These are phyloP conservation scores for Aphidius gifuensis DNA, from an alignment of 1,140 invertebrate species.

Conservation along the genomic window DNA sequence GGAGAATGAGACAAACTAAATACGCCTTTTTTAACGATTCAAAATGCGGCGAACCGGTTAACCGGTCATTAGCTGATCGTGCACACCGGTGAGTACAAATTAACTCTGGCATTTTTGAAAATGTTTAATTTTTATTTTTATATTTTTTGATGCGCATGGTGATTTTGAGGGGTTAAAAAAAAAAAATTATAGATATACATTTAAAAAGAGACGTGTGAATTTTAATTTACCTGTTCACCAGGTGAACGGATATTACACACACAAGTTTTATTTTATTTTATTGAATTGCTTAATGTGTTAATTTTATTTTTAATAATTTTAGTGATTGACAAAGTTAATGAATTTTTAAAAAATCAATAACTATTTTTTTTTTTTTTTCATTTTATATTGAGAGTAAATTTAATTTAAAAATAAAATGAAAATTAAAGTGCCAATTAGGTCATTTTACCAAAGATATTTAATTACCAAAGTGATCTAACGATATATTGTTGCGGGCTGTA, in stretches of 20 bases:
- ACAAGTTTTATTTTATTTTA: too few species aligned
- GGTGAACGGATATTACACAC: conserved; percentile 21
- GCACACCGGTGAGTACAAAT: conserved; percentile 28
- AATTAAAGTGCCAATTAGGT: too few species aligned
- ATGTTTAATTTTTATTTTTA: conserved; percentile 17
- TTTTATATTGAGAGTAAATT: too few species aligned
- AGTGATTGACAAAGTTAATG: too few species aligned
- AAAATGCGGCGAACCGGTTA: conserved; percentile 49
- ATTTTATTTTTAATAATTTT: background rate
- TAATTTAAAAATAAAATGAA: too few species aligned
- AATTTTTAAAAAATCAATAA: too few species aligned
- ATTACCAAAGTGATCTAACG: too few species aligned
- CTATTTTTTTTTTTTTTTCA: too few species aligned
- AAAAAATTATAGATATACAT: background rate
- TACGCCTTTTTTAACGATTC: conserved; percentile 27
- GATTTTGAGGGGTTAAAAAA: conserved; percentile 1
- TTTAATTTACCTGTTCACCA: conserved; percentile 8
- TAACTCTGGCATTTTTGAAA: conserved; percentile 24
- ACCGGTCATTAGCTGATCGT: conserved; percentile 54
- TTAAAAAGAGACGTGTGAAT: conserved; percentile 10
- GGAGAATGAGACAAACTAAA: conserved; percentile 13
- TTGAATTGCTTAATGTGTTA: background rate
- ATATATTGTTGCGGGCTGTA: too few species aligned
- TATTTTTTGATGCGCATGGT: background rate
- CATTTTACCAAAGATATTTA: too few species aligned